Conservation (phyloP, 2,113 vertebrate genomes). For the Microcebus griseorufus region DNA sequence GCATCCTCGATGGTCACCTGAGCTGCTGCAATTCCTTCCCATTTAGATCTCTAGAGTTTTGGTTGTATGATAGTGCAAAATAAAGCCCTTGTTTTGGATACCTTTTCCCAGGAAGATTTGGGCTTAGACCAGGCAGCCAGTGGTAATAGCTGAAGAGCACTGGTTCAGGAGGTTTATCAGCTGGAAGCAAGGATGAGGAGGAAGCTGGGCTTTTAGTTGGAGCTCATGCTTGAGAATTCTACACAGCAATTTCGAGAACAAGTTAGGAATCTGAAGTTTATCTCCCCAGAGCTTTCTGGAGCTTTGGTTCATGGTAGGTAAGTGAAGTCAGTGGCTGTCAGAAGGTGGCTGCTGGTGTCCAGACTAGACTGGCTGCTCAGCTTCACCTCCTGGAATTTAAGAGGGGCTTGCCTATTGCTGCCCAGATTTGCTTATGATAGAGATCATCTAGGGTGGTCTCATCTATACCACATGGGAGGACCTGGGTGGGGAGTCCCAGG, state of each 20-base stretch:
- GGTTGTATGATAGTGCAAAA: background rate
- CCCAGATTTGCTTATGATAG: background rate
- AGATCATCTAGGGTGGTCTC: background rate
- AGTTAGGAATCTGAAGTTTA: background rate
- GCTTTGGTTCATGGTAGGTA: background rate
- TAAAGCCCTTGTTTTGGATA: background rate
- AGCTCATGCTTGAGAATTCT: background rate
- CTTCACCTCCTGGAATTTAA: background rate
- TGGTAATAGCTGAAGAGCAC: background rate
- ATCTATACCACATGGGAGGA: background rate
- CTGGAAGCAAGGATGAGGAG: background rate
- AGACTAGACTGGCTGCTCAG: background rate
- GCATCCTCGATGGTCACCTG: background rate
- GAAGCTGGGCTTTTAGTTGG: background rate
- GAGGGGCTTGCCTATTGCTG: background rate
- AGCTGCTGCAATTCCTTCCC: background rate
- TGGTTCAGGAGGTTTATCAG: background rate
- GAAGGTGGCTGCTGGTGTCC: background rate
- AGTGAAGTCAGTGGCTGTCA: background rate
- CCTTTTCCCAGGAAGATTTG: background rate
- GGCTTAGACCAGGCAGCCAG: background rate
- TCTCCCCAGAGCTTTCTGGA: background rate
- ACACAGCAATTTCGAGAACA: background rate
- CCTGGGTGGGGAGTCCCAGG: background rate
- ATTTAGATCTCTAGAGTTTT: background rate